Percentiles rank a stretch among this genome's conserved stretches.
Conservation (phyloP, 2,797 vertebrate species). For the Poecilia wingei region DNA sequence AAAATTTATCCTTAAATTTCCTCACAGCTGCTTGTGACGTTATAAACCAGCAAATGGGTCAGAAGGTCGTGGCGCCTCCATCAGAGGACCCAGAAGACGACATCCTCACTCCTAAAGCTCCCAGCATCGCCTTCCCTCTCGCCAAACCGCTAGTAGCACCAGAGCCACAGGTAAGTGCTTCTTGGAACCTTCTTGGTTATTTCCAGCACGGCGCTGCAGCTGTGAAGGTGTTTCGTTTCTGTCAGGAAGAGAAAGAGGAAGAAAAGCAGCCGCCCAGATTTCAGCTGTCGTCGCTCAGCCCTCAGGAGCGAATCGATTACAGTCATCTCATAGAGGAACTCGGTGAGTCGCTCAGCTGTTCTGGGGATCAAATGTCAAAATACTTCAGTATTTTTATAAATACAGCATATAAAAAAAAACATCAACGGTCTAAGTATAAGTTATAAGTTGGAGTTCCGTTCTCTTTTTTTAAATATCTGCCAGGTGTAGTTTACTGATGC, state of each 20-base stretch:
- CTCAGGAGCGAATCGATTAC: conserved; percentile 96
- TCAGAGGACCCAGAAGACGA: conserved; percentile 67
- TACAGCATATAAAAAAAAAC: neutral
- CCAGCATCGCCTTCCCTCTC: conserved; percentile 88
- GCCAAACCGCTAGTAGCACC: conserved; percentile 86
- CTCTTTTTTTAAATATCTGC: too few species aligned
- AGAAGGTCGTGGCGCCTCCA: conserved; percentile 51
- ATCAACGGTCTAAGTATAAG: neutral
- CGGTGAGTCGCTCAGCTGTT: conserved; percentile 77
- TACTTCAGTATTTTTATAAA: too few species aligned
- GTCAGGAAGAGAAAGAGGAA: conserved; percentile 69
- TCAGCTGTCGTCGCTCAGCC: conserved; percentile 95
- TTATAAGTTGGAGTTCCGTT: too few species aligned
- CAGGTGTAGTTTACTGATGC: neutral
- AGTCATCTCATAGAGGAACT: conserved; percentile 95
- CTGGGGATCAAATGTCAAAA: neutral
- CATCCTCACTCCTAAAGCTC: conserved; percentile 86
- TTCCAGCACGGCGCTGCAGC: neutral
- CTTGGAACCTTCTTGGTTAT: neutral
- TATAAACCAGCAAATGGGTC: conserved; percentile 69
- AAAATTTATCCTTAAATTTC: neutral
- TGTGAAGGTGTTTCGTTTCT: conserved; percentile 25
- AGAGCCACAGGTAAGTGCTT: conserved; percentile 79
- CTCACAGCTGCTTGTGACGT: conserved; percentile 85
- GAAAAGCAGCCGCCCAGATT: conserved; percentile 84